These are phyloP conservation scores for Psococerastis gibbosa DNA, from an alignment of 2,888 invertebrate species.

Conservation along the genomic window DNA sequence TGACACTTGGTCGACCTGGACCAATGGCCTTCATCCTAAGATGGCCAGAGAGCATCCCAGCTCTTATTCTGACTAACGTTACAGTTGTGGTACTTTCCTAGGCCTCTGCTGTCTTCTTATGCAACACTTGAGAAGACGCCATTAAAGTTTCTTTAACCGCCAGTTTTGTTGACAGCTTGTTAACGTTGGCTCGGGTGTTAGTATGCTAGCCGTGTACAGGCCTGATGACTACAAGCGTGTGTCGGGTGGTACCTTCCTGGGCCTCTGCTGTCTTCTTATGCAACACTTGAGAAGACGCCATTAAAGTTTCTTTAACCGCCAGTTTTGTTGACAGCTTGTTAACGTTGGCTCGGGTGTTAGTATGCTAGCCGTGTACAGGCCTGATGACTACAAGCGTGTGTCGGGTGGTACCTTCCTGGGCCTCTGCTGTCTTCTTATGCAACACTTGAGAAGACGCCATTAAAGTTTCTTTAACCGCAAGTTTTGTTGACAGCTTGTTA, in stretches of 20 bases:
- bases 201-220: slow-evolving; percentile 78
- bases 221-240: slow-evolving; percentile 80
- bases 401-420: slow-evolving; percentile 96
- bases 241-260: slow-evolving; percentile 93
- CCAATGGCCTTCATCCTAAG: no score
- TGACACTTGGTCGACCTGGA: no score
- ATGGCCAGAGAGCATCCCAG: no score
- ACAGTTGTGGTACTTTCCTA: no score
- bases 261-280: slow-evolving; percentile 82
- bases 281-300: no score
- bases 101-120: no score
- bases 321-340: slow-evolving; percentile 48
- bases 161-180: slow-evolving; percentile 45
- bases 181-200: slow-evolving; percentile 97
- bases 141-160: no score
- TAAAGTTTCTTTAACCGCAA: background rate
- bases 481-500: slow-evolving; percentile 46
- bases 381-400: slow-evolving; percentile 75
- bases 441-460: no score
- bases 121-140: no score
- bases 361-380: slow-evolving; percentile 76
- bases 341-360: slow-evolving; percentile 98
- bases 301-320: no score
- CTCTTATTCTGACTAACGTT: no score
- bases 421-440: slow-evolving; percentile 77